Evolutionary conservation across 1,140 invertebrate genomes (phyloP).

Genomic region (Metaphire vulgaris): DNA sequence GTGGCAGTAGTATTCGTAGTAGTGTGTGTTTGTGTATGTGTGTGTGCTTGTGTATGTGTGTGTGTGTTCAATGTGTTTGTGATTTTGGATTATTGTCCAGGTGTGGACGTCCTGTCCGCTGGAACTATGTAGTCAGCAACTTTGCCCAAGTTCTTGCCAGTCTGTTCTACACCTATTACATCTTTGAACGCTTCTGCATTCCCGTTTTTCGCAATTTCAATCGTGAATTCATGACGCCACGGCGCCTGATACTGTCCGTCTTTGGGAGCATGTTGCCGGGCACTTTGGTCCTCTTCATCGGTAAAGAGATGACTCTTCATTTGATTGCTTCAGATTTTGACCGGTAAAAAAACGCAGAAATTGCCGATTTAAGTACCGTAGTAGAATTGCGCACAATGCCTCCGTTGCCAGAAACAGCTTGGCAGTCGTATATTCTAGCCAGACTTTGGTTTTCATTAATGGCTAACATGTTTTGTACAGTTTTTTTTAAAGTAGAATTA

Average conservation of each 20-base stretch:
- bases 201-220: slow-evolving; percentile 68
- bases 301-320: too few species aligned
- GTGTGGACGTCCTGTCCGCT: slow-evolving; percentile 61
- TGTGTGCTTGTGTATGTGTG: not conserved
- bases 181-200: slow-evolving; percentile 68
- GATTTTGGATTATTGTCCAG: too few species aligned
- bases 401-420: too few species aligned
- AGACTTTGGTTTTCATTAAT: too few species aligned
- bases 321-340: too few species aligned
- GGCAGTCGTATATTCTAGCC: too few species aligned
- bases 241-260: slow-evolving; percentile 59
- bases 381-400: too few species aligned
- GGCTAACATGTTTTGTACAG: too few species aligned
- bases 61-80: too few species aligned
- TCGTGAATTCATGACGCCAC: slow-evolving; percentile 57
- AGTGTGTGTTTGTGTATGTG: not conserved
- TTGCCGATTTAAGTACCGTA: too few species aligned
- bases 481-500: too few species aligned
- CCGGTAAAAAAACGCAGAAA: too few species aligned
- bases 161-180: slow-evolving; percentile 70
- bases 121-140: slow-evolving; percentile 65
- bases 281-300: slow-evolving; percentile 65
- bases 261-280: slow-evolving; percentile 70
- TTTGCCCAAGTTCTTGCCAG: slow-evolving; percentile 68
- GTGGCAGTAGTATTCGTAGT: not conserved